Conservation (phyloP, 2,113 vertebrate species). For the Tupaia tana region DNA sequence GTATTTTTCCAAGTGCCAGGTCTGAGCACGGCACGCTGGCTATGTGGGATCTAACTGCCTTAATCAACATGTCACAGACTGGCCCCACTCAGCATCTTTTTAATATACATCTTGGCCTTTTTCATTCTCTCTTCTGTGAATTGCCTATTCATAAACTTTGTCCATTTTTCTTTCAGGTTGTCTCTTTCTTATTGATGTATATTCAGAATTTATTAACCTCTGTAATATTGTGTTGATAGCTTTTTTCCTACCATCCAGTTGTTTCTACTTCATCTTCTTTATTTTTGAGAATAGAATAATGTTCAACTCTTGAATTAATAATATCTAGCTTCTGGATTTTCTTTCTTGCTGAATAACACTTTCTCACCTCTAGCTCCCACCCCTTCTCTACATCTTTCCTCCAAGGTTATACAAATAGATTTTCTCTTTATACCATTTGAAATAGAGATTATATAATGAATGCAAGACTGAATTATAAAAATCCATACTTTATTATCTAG, state of each 20-base stretch:
- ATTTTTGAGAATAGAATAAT: slow-evolving; percentile 13
- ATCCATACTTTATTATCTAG: neutral
- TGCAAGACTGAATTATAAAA: slow-evolving; percentile 6
- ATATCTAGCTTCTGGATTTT: neutral
- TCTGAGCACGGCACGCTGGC: too few relatives aligned
- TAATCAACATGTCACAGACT: too few relatives aligned
- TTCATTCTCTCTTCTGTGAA: slow-evolving; percentile 7
- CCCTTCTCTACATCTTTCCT: neutral
- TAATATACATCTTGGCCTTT: neutral
- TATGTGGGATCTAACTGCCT: too few relatives aligned
- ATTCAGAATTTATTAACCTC: neutral
- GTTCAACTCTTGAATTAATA: slow-evolving; percentile 7
- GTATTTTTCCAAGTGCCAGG: too few relatives aligned
- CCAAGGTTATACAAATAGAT: neutral
- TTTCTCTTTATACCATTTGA: slow-evolving; percentile 24
- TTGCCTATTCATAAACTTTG: neutral
- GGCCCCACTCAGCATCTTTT: too few relatives aligned
- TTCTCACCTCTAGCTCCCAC: neutral
- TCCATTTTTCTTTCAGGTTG: neutral
- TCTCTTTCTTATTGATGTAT: neutral
- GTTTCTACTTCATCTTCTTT: slow-evolving; percentile 16
- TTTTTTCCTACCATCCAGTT: neutral
- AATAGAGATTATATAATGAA: slow-evolving; percentile 35
- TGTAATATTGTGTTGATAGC: neutral
- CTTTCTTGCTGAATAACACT: neutral